phyloP scores from a whole-genome alignment of 2,113 vertebrate species.

The Atrichornis clamosus region DNA sequence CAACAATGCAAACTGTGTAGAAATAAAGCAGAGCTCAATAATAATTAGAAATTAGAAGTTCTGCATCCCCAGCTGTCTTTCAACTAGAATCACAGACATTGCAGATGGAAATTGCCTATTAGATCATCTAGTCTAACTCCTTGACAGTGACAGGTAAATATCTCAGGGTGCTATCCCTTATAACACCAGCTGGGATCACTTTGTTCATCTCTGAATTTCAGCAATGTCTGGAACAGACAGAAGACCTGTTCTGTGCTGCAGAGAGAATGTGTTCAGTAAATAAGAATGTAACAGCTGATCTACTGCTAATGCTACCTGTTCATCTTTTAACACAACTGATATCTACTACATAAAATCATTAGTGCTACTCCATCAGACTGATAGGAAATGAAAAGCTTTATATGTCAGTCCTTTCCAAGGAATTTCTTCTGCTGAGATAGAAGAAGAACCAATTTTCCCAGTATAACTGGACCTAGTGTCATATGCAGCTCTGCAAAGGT shows the following conservation, averaged over 20 bases:
- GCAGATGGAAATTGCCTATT: slow-evolving; percentile 14
- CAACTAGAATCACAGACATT: slow-evolving; percentile 28
- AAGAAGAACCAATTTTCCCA: not conserved
- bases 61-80: slow-evolving; percentile 19
- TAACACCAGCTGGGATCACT: not conserved
- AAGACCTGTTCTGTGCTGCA: not conserved
- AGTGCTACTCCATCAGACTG: not conserved
- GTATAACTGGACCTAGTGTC: not conserved
- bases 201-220: slow-evolving; percentile 9
- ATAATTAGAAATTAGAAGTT: slow-evolving; percentile 9
- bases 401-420: not conserved
- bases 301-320: not conserved
- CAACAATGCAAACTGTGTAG: not conserved
- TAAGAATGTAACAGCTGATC: not conserved
- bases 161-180: not conserved
- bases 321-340: not conserved
- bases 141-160: slow-evolving; percentile 35
- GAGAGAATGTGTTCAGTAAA: not conserved
- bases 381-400: not conserved
- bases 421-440: not conserved
- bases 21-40: slow-evolving; percentile 27
- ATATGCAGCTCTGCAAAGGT: not conserved
- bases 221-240: not conserved
- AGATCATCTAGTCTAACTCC: slow-evolving; percentile 30
- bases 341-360: not conserved